Conservation (phyloP, 2,888 invertebrate species). For the Polymixis lichenea region DNA sequence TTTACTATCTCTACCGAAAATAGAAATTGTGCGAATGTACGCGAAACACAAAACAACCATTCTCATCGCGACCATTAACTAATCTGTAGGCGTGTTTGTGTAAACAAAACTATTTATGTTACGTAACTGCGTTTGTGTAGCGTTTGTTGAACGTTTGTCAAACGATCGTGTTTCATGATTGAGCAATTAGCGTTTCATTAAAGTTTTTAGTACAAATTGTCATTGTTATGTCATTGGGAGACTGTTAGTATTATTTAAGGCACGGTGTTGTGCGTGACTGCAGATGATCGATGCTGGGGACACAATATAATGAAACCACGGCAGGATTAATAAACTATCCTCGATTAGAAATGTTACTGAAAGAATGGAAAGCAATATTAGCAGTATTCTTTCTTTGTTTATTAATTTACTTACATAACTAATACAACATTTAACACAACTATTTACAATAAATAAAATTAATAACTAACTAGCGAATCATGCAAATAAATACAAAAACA, state of each 20-base stretch:
- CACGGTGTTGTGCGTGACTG: background rate
- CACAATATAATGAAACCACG: background rate
- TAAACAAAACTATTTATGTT: constrained; percentile 64
- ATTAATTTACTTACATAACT: too few species aligned
- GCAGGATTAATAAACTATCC: background rate
- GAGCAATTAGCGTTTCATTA: constrained; percentile 59
- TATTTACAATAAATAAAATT: too few species aligned
- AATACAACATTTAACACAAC: too few species aligned
- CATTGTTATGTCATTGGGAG: constrained; percentile 3
- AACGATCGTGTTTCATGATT: constrained; percentile 56
- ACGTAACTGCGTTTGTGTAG: constrained; percentile 49
- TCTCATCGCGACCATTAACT: constrained; percentile 27
- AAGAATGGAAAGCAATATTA: background rate
- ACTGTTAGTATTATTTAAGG: constrained; percentile 7
- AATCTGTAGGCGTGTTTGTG: constrained; percentile 43
- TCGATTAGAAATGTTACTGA: background rate
- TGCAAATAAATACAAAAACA: too few species aligned
- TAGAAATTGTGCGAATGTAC: constrained; percentile 39
- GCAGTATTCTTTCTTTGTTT: too few species aligned
- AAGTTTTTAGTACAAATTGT: constrained; percentile 49
- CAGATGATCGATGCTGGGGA: background rate
- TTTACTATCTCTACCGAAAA: constrained; percentile 30
- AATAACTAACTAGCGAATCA: too few species aligned
- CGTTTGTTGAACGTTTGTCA: constrained; percentile 53
- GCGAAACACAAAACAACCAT: constrained; percentile 41